Evolutionary conservation across 2,797 vertebrate species (phyloP).

Genomic region (Eupleurogrammus muticus): DNA sequence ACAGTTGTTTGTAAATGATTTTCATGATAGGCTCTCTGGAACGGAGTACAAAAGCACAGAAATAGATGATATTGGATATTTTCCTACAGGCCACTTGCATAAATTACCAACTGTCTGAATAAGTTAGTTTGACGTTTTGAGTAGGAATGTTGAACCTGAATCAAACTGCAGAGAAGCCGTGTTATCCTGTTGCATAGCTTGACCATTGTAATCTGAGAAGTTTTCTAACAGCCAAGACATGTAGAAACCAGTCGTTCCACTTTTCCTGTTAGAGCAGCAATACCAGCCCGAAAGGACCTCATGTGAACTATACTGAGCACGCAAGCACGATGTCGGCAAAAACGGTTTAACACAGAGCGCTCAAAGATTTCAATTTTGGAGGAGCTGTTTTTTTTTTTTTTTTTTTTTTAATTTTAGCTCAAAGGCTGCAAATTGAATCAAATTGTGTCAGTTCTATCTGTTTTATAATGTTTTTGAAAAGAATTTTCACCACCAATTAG

Average conservation of each 20-base stretch:
- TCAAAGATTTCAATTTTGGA: not conserved
- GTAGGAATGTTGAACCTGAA: slow-evolving; percentile 9
- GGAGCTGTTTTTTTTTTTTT: slow-evolving; percentile 1
- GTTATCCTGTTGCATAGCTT: slow-evolving; percentile 29
- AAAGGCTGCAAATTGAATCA: not conserved
- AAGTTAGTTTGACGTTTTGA: slow-evolving; percentile 19
- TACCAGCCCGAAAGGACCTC: slow-evolving; percentile 15
- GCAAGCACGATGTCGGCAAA: not conserved
- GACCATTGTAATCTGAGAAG: slow-evolving; percentile 47
- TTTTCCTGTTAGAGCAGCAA: slow-evolving; percentile 32
- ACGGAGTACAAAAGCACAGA: slow-evolving; percentile 23
- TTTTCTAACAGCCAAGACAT: slow-evolving; percentile 29
- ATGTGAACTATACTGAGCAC: slow-evolving; percentile 1
- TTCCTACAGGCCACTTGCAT: slow-evolving; percentile 4
- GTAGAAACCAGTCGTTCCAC: slow-evolving; percentile 47
- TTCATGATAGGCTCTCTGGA: slow-evolving; percentile 22
- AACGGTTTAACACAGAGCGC: not conserved
- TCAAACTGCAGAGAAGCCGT: not conserved
- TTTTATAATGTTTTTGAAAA: not conserved
- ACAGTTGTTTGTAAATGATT: slow-evolving; percentile 4
- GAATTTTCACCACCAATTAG: not conserved
- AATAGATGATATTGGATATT: slow-evolving; percentile 14
- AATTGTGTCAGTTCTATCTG: not conserved
- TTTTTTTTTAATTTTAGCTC: slow-evolving; percentile 10
- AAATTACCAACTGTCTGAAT: slow-evolving; percentile 20